These are phyloP conservation scores for Anguilla pacifica DNA, from an alignment of 2,797 vertebrate species.

Conservation along the genomic window DNA sequence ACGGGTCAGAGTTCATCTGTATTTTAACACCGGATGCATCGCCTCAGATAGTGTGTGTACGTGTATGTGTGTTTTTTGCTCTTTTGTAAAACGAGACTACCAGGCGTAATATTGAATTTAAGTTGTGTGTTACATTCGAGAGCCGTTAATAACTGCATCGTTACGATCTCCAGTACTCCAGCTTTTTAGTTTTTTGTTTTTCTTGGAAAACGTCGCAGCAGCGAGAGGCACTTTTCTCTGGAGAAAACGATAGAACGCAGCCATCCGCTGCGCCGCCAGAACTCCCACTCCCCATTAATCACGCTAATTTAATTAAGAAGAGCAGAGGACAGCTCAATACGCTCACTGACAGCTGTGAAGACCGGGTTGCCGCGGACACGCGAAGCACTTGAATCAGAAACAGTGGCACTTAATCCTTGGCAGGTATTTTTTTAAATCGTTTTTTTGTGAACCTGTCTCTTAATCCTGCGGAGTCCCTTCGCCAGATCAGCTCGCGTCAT, in stretches of 20 bases:
- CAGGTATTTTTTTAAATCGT: constrained; percentile 8
- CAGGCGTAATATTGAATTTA: neutral
- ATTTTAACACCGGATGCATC: neutral
- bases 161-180: neutral
- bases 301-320: constrained; percentile 52
- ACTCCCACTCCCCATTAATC: constrained; percentile 44
- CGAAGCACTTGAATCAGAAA: neutral
- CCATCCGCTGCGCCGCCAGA: constrained; percentile 19
- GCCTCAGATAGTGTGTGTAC: neutral
- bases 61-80: neutral
- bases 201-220: neutral
- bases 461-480: neutral
- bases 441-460: neutral
- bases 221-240: neutral
- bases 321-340: constrained; percentile 43
- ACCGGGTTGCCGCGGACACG: neutral
- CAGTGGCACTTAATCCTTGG: constrained; percentile 2
- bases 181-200: neutral
- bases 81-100: neutral
- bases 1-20: neutral
- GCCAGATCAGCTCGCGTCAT: neutral
- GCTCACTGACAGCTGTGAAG: constrained; percentile 18
- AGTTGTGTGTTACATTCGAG: neutral
- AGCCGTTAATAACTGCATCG: neutral
- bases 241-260: constrained; percentile 25